phyloP scores from a whole-genome alignment of 2,797 vertebrate species.

The Silurus lanzhouensis region DNA sequence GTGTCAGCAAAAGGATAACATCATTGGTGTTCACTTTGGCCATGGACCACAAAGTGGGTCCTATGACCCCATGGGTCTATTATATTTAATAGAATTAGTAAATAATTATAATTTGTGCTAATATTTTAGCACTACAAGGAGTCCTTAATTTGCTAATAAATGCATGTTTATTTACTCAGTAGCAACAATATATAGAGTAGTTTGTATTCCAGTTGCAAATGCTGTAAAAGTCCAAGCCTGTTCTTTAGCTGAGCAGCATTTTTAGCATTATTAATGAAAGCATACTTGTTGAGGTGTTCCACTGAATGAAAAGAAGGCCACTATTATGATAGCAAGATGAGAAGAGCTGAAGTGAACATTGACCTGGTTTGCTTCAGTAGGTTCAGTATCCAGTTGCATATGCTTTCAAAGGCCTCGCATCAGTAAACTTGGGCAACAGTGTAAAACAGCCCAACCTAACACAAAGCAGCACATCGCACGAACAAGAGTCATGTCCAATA shows the following conservation, averaged over 20 bases:
- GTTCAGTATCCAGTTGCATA: slow-evolving; percentile 47
- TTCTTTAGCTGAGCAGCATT: slow-evolving; percentile 7
- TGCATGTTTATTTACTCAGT: background rate
- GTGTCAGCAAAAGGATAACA: background rate
- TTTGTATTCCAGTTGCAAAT: slow-evolving; percentile 26
- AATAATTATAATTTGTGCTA: background rate
- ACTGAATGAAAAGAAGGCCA: slow-evolving; percentile 31
- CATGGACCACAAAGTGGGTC: background rate
- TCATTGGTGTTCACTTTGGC: background rate
- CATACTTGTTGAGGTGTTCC: background rate
- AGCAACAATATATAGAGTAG: background rate
- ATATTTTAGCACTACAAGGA: background rate
- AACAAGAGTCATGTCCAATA: slow-evolving; percentile 48
- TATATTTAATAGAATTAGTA: background rate
- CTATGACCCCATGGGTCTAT: background rate
- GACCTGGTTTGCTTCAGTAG: slow-evolving; percentile 58
- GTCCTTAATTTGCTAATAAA: background rate
- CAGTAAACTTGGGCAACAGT: slow-evolving; percentile 51
- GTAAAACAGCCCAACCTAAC: slow-evolving; percentile 42
- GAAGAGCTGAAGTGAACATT: slow-evolving; percentile 29
- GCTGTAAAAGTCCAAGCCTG: slow-evolving; percentile 13
- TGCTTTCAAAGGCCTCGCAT: slow-evolving; percentile 51
- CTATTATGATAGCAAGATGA: slow-evolving; percentile 32
- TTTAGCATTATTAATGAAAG: background rate
- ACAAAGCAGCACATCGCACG: slow-evolving; percentile 47